These are phyloP conservation scores for Cephus spinipes DNA, from an alignment of 2,888 invertebrate genomes.

Conservation along the genomic window DNA sequence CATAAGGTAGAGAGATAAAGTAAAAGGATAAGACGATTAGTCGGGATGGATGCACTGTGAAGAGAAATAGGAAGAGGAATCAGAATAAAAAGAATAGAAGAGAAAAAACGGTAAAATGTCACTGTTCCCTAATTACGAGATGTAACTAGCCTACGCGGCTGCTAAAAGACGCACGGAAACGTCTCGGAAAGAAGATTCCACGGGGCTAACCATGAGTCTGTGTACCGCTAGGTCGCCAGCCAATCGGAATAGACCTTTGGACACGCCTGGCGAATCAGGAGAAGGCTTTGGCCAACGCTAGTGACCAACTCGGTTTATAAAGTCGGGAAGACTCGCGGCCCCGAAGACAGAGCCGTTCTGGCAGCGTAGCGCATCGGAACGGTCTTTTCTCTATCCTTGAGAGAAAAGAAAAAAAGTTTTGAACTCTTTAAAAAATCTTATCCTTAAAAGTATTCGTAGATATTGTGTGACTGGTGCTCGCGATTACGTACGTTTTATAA, in stretches of 20 bases:
- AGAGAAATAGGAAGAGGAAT: constrained; percentile 2
- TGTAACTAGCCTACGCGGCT: constrained; percentile 44
- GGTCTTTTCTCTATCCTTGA: constrained; percentile 38
- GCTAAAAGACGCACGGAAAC: constrained; percentile 15
- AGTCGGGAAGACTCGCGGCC: constrained; percentile 60
- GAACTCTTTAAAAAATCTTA: neutral
- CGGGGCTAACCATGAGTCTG: constrained; percentile 12
- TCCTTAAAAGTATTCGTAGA: constrained; percentile 8
- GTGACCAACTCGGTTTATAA: constrained; percentile 60
- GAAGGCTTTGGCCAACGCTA: constrained; percentile 48
- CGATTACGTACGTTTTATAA: neutral
- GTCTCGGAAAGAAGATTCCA: constrained; percentile 17
- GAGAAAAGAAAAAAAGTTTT: neutral
- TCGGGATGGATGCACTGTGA: neutral
- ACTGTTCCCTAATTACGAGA: constrained; percentile 57
- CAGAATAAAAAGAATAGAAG: constrained; percentile 9
- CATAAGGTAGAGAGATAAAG: neutral
- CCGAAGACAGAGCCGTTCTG: constrained; percentile 65
- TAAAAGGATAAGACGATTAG: neutral
- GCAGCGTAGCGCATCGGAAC: constrained; percentile 61
- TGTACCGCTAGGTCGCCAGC: constrained; percentile 53
- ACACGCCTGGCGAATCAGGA: constrained; percentile 7
- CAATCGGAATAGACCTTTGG: constrained; percentile 43
- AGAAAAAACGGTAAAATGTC: constrained; percentile 59
- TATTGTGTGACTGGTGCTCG: neutral